A percentile compares a stretch with the other conserved stretches of the same genome.
These are phyloP conservation scores for Mystacornis crossleyi DNA, from an alignment of 2,113 vertebrate species.

Conservation along the genomic window DNA sequence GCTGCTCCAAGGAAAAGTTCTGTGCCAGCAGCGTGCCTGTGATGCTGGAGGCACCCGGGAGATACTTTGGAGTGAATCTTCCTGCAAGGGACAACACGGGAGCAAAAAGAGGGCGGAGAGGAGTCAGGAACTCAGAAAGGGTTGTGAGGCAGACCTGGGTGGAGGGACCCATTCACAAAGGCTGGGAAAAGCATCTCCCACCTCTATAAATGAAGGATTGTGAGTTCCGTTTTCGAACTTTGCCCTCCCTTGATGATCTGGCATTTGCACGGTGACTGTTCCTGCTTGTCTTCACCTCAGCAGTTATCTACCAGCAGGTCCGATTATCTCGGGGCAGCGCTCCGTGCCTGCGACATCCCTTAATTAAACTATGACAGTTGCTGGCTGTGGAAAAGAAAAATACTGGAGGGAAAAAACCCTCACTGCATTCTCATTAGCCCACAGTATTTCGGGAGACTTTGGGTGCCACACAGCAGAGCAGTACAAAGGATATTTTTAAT, in stretches of 20 bases:
- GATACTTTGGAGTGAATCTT: accelerated
- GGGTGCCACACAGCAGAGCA: not conserved
- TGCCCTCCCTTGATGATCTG: conserved; percentile 4
- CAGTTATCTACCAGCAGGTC: conserved; percentile 45
- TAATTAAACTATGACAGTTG: conserved; percentile 68
- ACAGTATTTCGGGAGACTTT: conserved; percentile 15
- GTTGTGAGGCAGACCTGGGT: accelerated
- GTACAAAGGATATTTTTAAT: conserved; percentile 41
- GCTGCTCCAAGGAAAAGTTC: not conserved
- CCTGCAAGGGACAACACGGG: not conserved
- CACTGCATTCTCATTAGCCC: conserved; percentile 27
- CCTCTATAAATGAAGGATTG: not conserved
- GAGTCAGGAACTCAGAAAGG: not conserved
- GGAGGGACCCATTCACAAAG: not conserved
- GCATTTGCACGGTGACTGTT: not conserved
- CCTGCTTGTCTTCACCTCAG: conserved; percentile 45
- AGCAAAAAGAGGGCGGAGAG: not conserved
- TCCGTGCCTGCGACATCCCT: conserved; percentile 56
- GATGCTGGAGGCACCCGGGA: not conserved
- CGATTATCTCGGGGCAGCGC: conserved; percentile 29
- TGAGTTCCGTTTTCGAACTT: not conserved
- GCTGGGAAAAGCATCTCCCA: not conserved
- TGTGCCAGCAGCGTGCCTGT: accelerated
- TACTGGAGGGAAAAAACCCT: not conserved
- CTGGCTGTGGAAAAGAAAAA: conserved; percentile 36